Evolutionary conservation across 2,113 vertebrate genomes (phyloP).

Genomic region (Echinops telfairi): DNA sequence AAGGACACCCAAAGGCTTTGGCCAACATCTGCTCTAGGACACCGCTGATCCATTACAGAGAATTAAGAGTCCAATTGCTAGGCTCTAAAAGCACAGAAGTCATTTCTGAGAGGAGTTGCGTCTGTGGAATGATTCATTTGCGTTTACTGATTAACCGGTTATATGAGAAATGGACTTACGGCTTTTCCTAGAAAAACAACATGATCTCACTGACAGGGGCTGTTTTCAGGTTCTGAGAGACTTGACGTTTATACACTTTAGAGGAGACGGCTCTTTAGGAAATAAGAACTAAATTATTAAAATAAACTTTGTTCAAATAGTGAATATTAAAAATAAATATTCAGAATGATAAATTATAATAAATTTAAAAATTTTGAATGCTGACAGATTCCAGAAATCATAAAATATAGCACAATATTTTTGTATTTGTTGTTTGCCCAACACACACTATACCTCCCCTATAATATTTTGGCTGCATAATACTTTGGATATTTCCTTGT

Average conservation of each 20-base stretch:
- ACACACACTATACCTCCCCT: background rate
- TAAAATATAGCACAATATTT: slow-evolving; percentile 28
- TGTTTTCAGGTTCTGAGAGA: background rate
- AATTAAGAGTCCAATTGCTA: slow-evolving; percentile 48
- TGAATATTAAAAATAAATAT: background rate
- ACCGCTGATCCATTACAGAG: slow-evolving; percentile 39
- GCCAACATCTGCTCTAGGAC: slow-evolving; percentile 64
- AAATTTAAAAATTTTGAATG: slow-evolving; percentile 44
- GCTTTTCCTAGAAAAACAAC: background rate
- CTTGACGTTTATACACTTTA: slow-evolving; percentile 1
- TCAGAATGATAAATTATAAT: slow-evolving; percentile 1
- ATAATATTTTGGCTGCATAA: slow-evolving; percentile 38
- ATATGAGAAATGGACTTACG: background rate
- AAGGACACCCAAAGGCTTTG: slow-evolving; percentile 64
- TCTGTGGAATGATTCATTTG: slow-evolving; percentile 44
- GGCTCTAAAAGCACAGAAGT: slow-evolving; percentile 59
- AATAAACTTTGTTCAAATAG: slow-evolving; percentile 40
- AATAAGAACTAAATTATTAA: background rate
- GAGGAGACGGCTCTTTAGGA: background rate
- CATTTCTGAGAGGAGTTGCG: slow-evolving; percentile 33
- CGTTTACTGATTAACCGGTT: slow-evolving; percentile 44
- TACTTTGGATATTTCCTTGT: background rate
- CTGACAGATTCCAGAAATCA: background rate
- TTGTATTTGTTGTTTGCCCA: slow-evolving; percentile 38
- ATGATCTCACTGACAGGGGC: background rate